Conservation (phyloP, 1,140 invertebrate genomes). For the Drosophila insularis region DNA sequence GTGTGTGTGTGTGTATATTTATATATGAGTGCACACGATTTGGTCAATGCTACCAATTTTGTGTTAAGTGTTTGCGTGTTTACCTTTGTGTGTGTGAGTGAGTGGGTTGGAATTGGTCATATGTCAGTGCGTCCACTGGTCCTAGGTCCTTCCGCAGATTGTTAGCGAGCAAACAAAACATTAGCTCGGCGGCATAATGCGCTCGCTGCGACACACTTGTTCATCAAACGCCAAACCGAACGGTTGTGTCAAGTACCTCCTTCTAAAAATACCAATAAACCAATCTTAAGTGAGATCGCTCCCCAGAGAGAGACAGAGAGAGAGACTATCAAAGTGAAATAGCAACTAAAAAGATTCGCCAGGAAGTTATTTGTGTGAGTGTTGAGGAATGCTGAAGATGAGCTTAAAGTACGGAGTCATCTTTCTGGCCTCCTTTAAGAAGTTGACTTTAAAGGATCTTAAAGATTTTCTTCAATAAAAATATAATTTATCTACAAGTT, state of each 20-base stretch:
- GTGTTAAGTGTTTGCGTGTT: conserved; percentile 79
- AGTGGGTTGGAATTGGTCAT: conserved; percentile 61
- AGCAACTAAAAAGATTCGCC: background rate
- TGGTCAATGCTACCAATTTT: conserved; percentile 72
- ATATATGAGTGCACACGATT: conserved; percentile 79
- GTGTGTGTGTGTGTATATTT: background rate
- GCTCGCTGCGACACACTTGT: conserved; percentile 71
- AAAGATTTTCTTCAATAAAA: too few species aligned
- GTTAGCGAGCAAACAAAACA: conserved; percentile 78
- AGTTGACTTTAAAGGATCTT: background rate
- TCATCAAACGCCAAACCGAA: conserved; percentile 74
- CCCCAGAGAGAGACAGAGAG: background rate
- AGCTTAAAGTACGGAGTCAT: background rate
- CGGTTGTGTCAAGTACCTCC: conserved; percentile 70
- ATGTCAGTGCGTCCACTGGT: conserved; percentile 70
- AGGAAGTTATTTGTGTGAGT: conserved; percentile 16
- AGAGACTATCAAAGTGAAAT: background rate
- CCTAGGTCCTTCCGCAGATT: conserved; percentile 75
- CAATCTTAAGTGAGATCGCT: conserved; percentile 5
- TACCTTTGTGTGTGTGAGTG: conserved; percentile 28
- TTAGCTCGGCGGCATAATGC: conserved; percentile 73
- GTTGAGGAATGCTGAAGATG: background rate
- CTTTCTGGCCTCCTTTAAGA: background rate
- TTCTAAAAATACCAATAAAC: conserved; percentile 6
- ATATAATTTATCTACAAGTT: too few species aligned